Evolutionary conservation across 2,888 invertebrate species (phyloP), one percentile per base, ranked within the genome.

Genomic region (Spatulosminthurus flaviceps): DNA sequence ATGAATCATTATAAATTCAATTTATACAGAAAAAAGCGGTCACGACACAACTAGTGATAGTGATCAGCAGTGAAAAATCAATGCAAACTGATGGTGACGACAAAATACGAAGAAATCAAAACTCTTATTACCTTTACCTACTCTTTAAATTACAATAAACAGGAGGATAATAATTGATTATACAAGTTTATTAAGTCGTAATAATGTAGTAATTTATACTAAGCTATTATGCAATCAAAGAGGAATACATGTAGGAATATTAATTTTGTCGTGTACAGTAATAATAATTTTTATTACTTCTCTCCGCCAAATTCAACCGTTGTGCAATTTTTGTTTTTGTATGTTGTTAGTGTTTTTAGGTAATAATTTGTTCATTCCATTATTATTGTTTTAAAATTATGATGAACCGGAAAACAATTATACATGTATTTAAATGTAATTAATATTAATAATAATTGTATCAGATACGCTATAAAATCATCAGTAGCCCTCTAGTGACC

Each of bases 41-140:
- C 85, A 86, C 79, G 86, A 86, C 81, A 86, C 86, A 74, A 86
- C 86, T 69, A 86, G 86, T 82, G 87, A 87, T 81, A 86, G 86
- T 84, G 87, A 87, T 81, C 86, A 86, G 79, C 86, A 86, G 84
- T 86, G 70, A 70, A 61, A 29, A 67, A 21, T 21, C 22, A 70
- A 66, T 60, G 60, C 11, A 76, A 29, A 69, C 51, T 51, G 51
- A 51, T 51, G 51, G 16, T 51, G 67, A 77, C 41, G 67, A 77
- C 67, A 24, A 66, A 61, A 75, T n/a, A 74, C 13, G 21, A 77
- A 28, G 51, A 60, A 42, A 60, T 22, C 22, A 2, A 13, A 67
- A 67, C 26, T 67, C 51, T 51, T 51, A 51, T 51, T 51, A 51
- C 51, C 74, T 74, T 60, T 60, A 60, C n/a, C 72, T 72, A 43